Evolutionary conservation across 1,140 invertebrate genomes (phyloP), one percentile per base, ranked within the genome.

Genomic region (Medauroidea extradentata): DNA sequence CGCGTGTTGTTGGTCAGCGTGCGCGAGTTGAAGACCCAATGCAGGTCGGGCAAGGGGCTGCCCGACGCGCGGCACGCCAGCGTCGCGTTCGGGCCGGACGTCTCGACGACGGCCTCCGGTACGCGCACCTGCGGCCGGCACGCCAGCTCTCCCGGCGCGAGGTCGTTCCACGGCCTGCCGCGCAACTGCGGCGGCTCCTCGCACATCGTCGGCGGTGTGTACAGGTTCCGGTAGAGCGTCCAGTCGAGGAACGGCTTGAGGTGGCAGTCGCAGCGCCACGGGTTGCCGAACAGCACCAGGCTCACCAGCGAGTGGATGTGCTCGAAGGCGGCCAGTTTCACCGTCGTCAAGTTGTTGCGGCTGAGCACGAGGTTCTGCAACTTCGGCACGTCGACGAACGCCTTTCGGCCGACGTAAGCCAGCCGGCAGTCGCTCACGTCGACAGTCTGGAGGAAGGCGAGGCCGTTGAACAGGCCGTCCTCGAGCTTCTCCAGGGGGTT

Each of bases 201-300:
- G 69, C 91, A 94, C 3, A 78, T 76, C 4, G 89, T 90, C 0
- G 84, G 82, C 8, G 82, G 78, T 0, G 85, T 85, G 59, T 90
- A 88, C 0, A 91, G 72, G n/a, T 87, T 86, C 29, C 79, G 79
- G 29, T 80, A 78, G 0, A 90, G 81, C 11, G 86, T 78, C 83
- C 86, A 93, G 63, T 91, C 82, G 21, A 89, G 81, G 61, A 96
- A 90, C 8, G 78, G 79, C 64, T 89, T 85, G 44, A 96, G 73
- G 57, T 85, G 81, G 65, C 93, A 96, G 71, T 94, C 90, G 68
- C 93, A 96, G 42, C 85, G 82, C 93, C 93, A 96, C 0, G 86
- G 87, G 71, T 96, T 96, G 56, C 86, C 84, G 54, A 86, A 81
- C 0, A 96, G 75, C 53, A 85, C 87, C 2, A 95, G 73, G 60